These are phyloP conservation scores for Dusona sp. DNA, from an alignment of 2,888 invertebrate genomes.

Conservation along the genomic window DNA sequence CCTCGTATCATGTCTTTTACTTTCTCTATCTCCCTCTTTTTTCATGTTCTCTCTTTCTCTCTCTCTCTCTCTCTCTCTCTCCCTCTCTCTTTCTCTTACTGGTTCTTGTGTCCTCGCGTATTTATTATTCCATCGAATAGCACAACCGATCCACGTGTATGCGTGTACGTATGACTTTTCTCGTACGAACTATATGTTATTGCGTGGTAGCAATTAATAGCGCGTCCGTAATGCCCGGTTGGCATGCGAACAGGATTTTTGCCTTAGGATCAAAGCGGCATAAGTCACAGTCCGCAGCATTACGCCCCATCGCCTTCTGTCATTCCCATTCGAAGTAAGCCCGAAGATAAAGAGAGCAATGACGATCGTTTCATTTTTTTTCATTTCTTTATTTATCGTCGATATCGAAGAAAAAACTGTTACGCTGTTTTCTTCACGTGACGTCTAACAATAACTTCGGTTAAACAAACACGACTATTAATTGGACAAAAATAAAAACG, in stretches of 20 bases:
- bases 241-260: constrained; percentile 76
- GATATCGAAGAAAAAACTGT: not conserved
- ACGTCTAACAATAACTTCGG: not conserved
- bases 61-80: constrained; percentile 14
- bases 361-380: constrained; percentile 1
- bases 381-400: not conserved
- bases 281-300: not conserved
- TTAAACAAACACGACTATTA: not conserved
- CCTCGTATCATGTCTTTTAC: constrained; percentile 16
- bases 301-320: not conserved
- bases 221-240: constrained; percentile 79
- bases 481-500: not conserved
- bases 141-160: constrained; percentile 7
- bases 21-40: constrained; percentile 5
- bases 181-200: constrained; percentile 73
- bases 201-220: constrained; percentile 81
- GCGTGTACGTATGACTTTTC: constrained; percentile 63
- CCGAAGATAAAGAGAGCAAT: constrained; percentile 2
- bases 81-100: not conserved
- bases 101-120: constrained; percentile 46
- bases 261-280: constrained; percentile 26
- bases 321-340: not conserved
- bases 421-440: not conserved
- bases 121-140: constrained; percentile 60
- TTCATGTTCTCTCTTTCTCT: constrained; percentile 2